Conservation (phyloP, 2,797 vertebrate species). For the Tragelaphus eurycerus region DNA sequence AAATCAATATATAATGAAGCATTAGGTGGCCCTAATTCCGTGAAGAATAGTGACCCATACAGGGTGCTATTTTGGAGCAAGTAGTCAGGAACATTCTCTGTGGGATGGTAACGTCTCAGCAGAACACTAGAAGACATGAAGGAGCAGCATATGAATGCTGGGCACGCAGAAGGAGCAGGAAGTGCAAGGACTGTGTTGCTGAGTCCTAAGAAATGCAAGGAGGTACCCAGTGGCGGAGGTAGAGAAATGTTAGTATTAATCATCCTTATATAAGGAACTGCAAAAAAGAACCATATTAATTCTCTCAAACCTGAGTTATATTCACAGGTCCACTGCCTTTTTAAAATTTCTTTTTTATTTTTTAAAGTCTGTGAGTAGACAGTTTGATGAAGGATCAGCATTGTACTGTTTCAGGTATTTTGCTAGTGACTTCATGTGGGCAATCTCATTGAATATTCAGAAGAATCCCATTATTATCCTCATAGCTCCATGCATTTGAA, state of each 20-base stretch:
- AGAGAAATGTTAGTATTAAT: background rate
- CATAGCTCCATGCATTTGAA: background rate
- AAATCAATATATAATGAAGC: background rate
- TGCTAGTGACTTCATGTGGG: background rate
- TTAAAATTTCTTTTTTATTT: background rate
- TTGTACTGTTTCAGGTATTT: background rate
- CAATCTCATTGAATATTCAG: background rate
- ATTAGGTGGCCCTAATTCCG: background rate
- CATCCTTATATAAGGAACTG: background rate
- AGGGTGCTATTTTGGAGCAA: background rate
- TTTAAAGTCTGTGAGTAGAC: background rate
- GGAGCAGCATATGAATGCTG: background rate
- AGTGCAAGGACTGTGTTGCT: background rate
- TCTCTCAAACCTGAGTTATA: background rate
- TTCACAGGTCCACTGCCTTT: background rate
- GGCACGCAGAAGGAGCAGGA: background rate
- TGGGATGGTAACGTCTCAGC: background rate
- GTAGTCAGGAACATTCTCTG: background rate
- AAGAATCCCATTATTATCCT: background rate
- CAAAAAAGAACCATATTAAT: background rate
- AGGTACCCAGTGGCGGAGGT: background rate
- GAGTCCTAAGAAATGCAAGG: background rate
- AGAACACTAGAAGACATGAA: background rate
- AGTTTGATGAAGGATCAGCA: background rate
- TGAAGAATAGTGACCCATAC: background rate